A percentile compares a stretch with the other conserved stretches of the same genome.
Conservation (phyloP, 2,113 vertebrate species). For the Motacilla alba region DNA sequence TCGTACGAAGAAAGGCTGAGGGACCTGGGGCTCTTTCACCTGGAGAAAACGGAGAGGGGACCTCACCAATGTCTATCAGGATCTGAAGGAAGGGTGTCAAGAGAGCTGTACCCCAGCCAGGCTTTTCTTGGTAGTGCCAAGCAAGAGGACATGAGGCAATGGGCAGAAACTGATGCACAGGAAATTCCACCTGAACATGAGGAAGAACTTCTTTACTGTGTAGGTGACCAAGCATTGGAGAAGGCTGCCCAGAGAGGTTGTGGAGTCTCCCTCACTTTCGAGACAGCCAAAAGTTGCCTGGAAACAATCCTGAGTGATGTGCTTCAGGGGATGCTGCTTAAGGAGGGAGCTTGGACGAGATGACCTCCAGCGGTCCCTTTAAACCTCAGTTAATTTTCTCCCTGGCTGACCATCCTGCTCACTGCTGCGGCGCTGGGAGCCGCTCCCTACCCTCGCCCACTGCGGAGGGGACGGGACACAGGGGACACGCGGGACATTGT, state of each 20-base stretch:
- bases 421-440: background rate
- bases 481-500: fast-evolving
- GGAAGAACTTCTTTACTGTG: background rate
- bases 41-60: background rate
- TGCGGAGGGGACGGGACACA: fast-evolving
- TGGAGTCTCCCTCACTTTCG: background rate
- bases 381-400: background rate
- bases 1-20: background rate
- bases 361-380: background rate
- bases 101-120: too few species aligned
- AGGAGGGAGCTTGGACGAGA: background rate
- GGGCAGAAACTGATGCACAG: background rate
- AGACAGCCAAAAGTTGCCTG: background rate
- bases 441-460: fast-evolving
- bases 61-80: background rate
- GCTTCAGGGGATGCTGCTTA: background rate
- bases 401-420: fast-evolving
- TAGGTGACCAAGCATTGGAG: background rate
- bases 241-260: background rate
- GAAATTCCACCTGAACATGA: background rate
- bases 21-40: background rate
- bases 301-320: fast-evolving
- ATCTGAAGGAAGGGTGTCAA: background rate
- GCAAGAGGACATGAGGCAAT: background rate
- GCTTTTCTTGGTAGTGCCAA: background rate